A percentile compares a stretch with the other conserved stretches of the same genome.
phyloP scores from a whole-genome alignment of 2,888 invertebrate species.

The Oasisia sp. region DNA sequence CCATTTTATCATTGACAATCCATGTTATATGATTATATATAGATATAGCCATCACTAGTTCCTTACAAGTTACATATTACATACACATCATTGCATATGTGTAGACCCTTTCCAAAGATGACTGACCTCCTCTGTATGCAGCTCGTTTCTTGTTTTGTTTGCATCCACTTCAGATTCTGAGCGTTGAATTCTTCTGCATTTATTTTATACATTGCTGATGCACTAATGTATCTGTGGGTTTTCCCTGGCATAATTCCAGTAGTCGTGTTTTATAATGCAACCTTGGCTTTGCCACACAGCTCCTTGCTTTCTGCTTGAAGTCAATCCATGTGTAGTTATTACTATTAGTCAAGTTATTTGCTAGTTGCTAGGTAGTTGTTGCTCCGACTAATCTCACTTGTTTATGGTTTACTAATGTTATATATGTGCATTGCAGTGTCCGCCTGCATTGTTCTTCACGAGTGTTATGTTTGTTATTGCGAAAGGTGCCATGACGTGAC shows the following conservation, averaged over 20 bases:
- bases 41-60: too few relatives aligned
- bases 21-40: too few relatives aligned
- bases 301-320: not conserved
- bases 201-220: constrained; percentile 5
- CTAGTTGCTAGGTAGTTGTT: not conserved
- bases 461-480: not conserved
- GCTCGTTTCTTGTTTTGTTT: too few relatives aligned
- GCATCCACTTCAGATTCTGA: too few relatives aligned
- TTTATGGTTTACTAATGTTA: not conserved
- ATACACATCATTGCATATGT: too few relatives aligned
- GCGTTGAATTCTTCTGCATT: not conserved
- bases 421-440: not conserved
- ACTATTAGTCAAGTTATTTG: not conserved
- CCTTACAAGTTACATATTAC: too few relatives aligned
- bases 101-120: too few relatives aligned
- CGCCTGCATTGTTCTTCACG: not conserved
- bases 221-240: not conserved
- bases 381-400: not conserved
- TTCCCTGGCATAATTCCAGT: not conserved
- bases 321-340: not conserved
- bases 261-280: not conserved
- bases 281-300: not conserved
- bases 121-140: too few relatives aligned
- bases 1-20: too few relatives aligned
- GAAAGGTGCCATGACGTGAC: not conserved